phyloP scores from a whole-genome alignment of 2,888 invertebrate genomes.

The Caenorhabditis sp. region DNA sequence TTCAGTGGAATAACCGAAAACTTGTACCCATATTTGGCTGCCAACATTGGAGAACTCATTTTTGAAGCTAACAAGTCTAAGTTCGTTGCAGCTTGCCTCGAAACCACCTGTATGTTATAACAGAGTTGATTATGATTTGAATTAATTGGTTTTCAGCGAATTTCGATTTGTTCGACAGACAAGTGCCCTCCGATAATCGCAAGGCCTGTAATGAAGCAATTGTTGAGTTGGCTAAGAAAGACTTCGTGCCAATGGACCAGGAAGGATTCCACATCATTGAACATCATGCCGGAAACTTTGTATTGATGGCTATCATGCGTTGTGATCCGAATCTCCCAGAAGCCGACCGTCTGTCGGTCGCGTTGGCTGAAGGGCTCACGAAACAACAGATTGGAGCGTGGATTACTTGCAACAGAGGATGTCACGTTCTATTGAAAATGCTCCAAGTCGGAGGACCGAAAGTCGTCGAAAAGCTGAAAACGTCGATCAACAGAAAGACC shows the following conservation, averaged over 20 bases:
- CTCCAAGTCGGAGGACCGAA: slow-evolving; percentile 69
- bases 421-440: slow-evolving; percentile 78
- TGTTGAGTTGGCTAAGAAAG: slow-evolving; percentile 75
- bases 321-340: slow-evolving; percentile 67
- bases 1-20: slow-evolving; percentile 72
- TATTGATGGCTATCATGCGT: slow-evolving; percentile 56
- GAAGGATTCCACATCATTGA: slow-evolving; percentile 72
- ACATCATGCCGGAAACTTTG: slow-evolving; percentile 65
- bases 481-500: slow-evolving; percentile 65
- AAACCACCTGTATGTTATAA: slow-evolving; percentile 62
- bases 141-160: slow-evolving; percentile 63
- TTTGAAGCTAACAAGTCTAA: slow-evolving; percentile 68
- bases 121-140: not conserved
- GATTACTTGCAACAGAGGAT: slow-evolving; percentile 79
- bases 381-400: slow-evolving; percentile 73
- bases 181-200: slow-evolving; percentile 69
- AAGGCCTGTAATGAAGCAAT: slow-evolving; percentile 75
- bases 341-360: slow-evolving; percentile 72
- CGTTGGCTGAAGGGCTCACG: slow-evolving; percentile 68
- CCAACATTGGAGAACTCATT: slow-evolving; percentile 78
- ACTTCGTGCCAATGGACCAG: slow-evolving; percentile 78
- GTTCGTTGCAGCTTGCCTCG: slow-evolving; percentile 66
- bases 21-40: slow-evolving; percentile 77
- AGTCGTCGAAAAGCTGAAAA: slow-evolving; percentile 62
- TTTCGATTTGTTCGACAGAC: slow-evolving; percentile 72